Evolutionary conservation across 2,888 invertebrate genomes (phyloP).

Genomic region (Lepas anatifera): DNA sequence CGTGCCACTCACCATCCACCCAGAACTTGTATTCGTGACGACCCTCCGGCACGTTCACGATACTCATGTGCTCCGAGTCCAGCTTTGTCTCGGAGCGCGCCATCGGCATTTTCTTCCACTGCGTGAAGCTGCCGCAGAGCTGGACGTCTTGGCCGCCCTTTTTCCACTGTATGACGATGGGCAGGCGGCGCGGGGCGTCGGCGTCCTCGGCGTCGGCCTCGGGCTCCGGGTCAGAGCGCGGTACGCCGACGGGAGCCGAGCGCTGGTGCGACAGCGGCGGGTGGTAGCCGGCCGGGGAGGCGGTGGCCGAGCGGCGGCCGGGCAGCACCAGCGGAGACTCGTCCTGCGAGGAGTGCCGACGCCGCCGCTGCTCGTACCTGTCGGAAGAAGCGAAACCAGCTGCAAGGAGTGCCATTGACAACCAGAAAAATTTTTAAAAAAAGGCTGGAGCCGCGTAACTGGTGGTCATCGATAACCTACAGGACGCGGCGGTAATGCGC

Average conservation of each 20-base stretch:
- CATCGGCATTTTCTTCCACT: neutral
- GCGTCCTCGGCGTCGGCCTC: neutral
- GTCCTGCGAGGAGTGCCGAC: neutral
- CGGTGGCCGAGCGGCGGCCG: neutral
- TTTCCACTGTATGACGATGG: neutral
- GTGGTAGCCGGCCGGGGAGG: neutral
- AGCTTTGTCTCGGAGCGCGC: neutral
- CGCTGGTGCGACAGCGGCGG: neutral
- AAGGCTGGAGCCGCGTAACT: too few relatives aligned
- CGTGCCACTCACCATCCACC: conserved; percentile 25
- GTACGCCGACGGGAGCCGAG: neutral
- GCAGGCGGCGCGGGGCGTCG: neutral
- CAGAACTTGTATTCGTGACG: conserved; percentile 25
- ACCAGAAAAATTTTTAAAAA: too few relatives aligned
- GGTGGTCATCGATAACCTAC: too few relatives aligned
- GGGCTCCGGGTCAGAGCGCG: neutral
- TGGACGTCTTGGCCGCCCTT: neutral
- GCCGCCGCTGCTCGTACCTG: neutral
- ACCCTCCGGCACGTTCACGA: conserved; percentile 66
- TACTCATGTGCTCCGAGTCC: conserved; percentile 33
- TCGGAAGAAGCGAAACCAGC: too few relatives aligned
- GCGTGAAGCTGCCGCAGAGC: neutral
- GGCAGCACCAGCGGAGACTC: neutral
- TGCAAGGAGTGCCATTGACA: too few relatives aligned
- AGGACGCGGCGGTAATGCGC: too few relatives aligned